A percentile compares a stretch with the other conserved stretches of the same genome.
phyloP scores from a whole-genome alignment of 1,140 invertebrate genomes.

The Copidosoma floridanum region DNA sequence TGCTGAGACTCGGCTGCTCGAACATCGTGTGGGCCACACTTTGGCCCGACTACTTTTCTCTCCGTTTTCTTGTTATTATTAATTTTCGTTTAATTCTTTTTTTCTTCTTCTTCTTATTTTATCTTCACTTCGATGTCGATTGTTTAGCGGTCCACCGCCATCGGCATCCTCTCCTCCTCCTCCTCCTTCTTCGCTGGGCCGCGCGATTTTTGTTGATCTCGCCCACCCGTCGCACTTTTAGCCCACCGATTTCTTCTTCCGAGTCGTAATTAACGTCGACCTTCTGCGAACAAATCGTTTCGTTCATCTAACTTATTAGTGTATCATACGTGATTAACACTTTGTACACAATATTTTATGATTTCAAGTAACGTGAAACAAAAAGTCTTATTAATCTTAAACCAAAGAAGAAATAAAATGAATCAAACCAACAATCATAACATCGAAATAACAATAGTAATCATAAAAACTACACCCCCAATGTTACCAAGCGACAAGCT shows the following conservation, averaged over 20 bases:
- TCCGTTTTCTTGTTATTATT: constrained; percentile 28
- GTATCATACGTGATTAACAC: too few relatives aligned
- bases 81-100: too few relatives aligned
- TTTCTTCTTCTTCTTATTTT: too few relatives aligned
- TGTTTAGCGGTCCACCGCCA: constrained; percentile 9
- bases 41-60: constrained; percentile 32
- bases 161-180: constrained; percentile 25
- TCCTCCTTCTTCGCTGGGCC: constrained; percentile 6
- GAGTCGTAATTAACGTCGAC: constrained; percentile 11
- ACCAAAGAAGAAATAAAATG: too few relatives aligned
- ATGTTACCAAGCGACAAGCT: too few relatives aligned
- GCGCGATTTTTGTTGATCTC: constrained; percentile 20
- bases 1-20: constrained; percentile 39
- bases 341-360: too few relatives aligned
- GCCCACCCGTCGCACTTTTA: neutral
- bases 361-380: too few relatives aligned
- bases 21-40: too few relatives aligned
- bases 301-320: neutral
- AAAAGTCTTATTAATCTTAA: too few relatives aligned
- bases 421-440: too few relatives aligned
- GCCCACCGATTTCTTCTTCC: constrained; percentile 13
- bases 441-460: too few relatives aligned
- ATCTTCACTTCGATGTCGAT: neutral
- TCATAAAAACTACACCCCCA: too few relatives aligned
- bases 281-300: constrained; percentile 27